Base-by-base conservation (phyloP, 2,797 vertebrate species). In the Chaunax sp. region DNA sequence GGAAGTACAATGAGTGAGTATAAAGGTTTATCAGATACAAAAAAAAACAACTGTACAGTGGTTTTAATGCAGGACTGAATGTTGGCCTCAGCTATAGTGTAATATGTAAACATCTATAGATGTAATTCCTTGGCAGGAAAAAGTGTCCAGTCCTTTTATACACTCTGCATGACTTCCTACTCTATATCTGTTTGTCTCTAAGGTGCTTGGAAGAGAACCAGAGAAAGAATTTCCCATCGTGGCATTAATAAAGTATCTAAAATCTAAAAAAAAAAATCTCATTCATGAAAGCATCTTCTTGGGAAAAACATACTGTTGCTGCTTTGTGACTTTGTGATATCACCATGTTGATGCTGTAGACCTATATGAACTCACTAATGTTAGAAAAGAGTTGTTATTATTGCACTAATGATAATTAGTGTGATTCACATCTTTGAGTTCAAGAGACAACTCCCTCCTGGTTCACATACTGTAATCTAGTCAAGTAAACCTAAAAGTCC, bases 401-500 rank as follows among this genome's bases (percentile, higher is more conserved):
- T 75, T 33, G 47, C 16, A 16, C 56, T 62, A 64, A 84, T 53
- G 28, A 23, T 50, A 62, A 68, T 62, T 41, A 55, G 45, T 3
- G n/a, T 7, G 56, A 63, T 45, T 62, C 30, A 69, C 50, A 72
- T 16, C 23, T 70, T 51, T 68, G 78, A 78, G 68, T 80, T 77
- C 56, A 86, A 82, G 65, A 53, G 47, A 51, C 13, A 0, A 22
- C 72, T 81, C 59, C 78, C 55, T 63, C 55, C 65, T 30, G 63
- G 22, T 61, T 80, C 66, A 35, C 44, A 8, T 82, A 5, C 50
- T 19, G 13, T 22, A 79, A 89, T 84, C 83, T 70, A 65, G 44
- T 65, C 66, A 77, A 82, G 59, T 63, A 59, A 80, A 77, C 64
- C 65, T 59, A 33, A 71, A 88, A 70, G 56, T 80, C 55, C n/a